Base-by-base conservation (phyloP, 2,888 invertebrate species). In the Cylloceria caligata region DNA sequence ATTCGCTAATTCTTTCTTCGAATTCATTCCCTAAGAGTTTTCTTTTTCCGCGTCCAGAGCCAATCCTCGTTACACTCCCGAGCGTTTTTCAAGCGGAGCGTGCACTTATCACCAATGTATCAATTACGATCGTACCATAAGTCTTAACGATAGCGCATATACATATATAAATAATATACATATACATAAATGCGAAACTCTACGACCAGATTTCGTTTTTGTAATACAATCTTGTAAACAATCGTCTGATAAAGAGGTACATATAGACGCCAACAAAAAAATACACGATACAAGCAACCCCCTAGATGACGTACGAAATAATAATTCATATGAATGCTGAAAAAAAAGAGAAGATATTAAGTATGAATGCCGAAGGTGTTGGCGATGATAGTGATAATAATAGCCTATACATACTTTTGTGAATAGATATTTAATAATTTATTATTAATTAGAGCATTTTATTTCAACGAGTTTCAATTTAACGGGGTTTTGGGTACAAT, bases 391-490 rank as follows among this genome's bases (percentile, higher is more conserved):
- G 74, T 75, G 71, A 75, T 82, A 60, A 78, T 34, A 82, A 88
- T 88, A 89, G 87, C 85, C 86, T 90, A 91, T 89, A 87, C 88
- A 89, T 91, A 91, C 88, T 88, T 88, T 90, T 92, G 92, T 92
- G 92, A 91, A 92, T 92, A 92, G 89, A 90, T 91, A 92, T 92
- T 92, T 91, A 91, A 91, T 92, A 91, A 92, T 91, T 92, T 92
- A 92, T 92, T 91, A 89, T 91, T 91, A 89, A 89, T 84, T 90
- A 91, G 88, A 88, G 81, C 87, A 88, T 87, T 86, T 88, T 90
- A 87, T 87, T 87, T 87, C 75, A 83, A 86, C 79, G 85, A 88
- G 62, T 78, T 81, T 80, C 52, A 74, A 83, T 83, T 86, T 86
- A 86, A 88, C 79, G 88, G 88, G 90, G 88, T 90, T 90, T 89